Percentiles rank a stretch among this genome's conserved stretches.
These are phyloP conservation scores for Hedychridium roseum DNA, from an alignment of 2,888 invertebrate genomes.

Conservation along the genomic window DNA sequence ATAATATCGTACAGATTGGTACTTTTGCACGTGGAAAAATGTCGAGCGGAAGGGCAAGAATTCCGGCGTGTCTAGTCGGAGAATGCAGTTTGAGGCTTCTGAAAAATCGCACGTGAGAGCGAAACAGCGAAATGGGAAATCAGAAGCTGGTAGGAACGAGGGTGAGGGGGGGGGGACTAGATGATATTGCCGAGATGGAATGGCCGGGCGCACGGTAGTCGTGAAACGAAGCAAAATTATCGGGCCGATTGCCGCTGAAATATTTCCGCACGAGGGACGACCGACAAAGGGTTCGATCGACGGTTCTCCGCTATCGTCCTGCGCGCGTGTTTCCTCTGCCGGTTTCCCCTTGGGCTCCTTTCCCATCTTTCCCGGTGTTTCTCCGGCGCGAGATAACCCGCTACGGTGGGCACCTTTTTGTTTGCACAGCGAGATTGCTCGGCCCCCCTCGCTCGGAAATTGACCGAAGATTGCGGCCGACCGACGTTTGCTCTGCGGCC, in stretches of 20 bases:
- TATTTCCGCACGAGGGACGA: constrained; percentile 39
- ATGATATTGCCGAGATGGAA: constrained; percentile 24
- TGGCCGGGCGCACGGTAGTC: constrained; percentile 31
- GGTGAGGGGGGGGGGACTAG: constrained; percentile 18
- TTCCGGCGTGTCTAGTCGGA: not conserved
- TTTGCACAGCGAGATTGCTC: constrained; percentile 60
- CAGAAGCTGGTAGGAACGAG: constrained; percentile 9
- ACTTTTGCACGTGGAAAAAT: no score
- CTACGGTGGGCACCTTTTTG: constrained; percentile 52
- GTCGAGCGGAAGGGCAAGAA: no score
- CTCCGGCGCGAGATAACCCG: constrained; percentile 41
- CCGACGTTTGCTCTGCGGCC: constrained; percentile 61
- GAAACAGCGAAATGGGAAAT: constrained; percentile 6
- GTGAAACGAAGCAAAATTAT: constrained; percentile 51
- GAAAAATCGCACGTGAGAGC: constrained; percentile 21
- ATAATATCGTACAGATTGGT: no score
- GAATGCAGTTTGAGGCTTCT: constrained; percentile 14
- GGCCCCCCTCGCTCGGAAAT: constrained; percentile 52
- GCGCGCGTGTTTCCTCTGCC: no score
- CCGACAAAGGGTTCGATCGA: constrained; percentile 55
- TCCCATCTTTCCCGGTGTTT: constrained; percentile 23
- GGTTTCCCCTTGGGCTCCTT: constrained; percentile 28
- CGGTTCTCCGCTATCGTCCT: no score
- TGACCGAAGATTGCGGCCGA: constrained; percentile 61
- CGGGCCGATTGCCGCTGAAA: constrained; percentile 58